Evolutionary conservation across 2,113 vertebrate species (phyloP), one percentile per base, ranked within the genome.

Genomic region (Noturus placidus): DNA sequence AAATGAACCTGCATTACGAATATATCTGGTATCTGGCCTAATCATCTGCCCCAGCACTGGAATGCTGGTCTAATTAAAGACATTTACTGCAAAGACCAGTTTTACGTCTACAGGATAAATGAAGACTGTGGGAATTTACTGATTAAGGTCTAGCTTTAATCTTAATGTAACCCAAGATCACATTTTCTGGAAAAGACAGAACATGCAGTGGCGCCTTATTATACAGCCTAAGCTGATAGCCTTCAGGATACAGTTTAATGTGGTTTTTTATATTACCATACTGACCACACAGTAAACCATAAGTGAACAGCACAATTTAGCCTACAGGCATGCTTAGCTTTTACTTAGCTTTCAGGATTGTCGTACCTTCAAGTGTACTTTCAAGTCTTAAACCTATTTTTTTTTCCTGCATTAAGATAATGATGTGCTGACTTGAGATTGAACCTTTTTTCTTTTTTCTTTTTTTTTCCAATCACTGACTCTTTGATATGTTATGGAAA

Each of bases 201-300:
- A 27, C 22, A 56, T 69, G 17, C 22, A 2, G 1, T 27, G 42
- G 42, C n/a, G 74, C 59, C n/a, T 67, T 67, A 5, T 69, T 81
- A 87, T 69, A 50, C 82, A 82, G 79, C 56, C 78, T 56, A 57
- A 50, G 30, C 67, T 35, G 74, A 79, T 52, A 86, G 50, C 59
- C 76, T 86, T 8, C 35, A 86, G 69, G 69, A 77, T 72, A 57
- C 38, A 76, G 56, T 83, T 72, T 82, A 63, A 72, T 76, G 69
- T 87, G 86, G 69, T 83, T 42, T 80, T 81, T 59, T 59, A 61
- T 82, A 82, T 61, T 70, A 56, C 20, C 46, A 20, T 65, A 72
- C 30, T 84, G 83, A 57, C 67, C 67, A 84, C 67, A 57, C 67
- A 56, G 83, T 72, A 84, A 84, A 5, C 67, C 42, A 20, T n/a